These are phyloP conservation scores for Malurus cyaneus DNA, from an alignment of 2,113 vertebrate genomes.

Conservation along the genomic window DNA sequence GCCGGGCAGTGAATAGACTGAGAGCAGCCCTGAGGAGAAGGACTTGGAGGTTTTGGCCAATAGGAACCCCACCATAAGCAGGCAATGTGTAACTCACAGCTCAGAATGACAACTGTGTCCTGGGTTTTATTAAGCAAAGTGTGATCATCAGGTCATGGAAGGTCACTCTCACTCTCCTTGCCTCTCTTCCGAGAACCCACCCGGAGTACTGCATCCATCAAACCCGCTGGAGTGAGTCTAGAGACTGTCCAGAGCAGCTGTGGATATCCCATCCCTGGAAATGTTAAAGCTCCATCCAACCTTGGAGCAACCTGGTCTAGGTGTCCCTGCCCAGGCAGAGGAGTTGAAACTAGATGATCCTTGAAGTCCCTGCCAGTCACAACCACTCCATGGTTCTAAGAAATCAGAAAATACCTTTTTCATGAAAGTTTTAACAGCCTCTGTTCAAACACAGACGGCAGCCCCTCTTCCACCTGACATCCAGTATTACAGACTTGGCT, in stretches of 20 bases:
- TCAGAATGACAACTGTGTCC: neutral
- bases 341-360: neutral
- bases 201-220: fast-evolving
- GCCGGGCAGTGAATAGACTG: neutral
- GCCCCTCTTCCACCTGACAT: neutral
- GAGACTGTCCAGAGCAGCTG: neutral
- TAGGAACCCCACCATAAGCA: neutral
- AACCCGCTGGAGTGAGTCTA: neutral
- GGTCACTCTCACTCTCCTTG: neutral
- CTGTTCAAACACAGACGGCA: neutral
- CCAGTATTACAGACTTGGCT: neutral
- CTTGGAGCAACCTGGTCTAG: neutral
- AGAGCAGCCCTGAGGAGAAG: neutral
- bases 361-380: neutral
- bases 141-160: neutral
- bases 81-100: neutral
- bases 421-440: neutral
- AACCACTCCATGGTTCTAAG: neutral
- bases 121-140: neutral
- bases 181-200: neutral
- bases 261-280: neutral
- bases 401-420: neutral
- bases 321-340: neutral
- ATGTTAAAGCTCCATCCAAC: neutral
- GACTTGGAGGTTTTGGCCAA: neutral